Percentiles rank a stretch among this genome's conserved stretches.
These are phyloP conservation scores for Drosophila parthenogenetica DNA, from an alignment of 2,888 invertebrate species.

Conservation along the genomic window DNA sequence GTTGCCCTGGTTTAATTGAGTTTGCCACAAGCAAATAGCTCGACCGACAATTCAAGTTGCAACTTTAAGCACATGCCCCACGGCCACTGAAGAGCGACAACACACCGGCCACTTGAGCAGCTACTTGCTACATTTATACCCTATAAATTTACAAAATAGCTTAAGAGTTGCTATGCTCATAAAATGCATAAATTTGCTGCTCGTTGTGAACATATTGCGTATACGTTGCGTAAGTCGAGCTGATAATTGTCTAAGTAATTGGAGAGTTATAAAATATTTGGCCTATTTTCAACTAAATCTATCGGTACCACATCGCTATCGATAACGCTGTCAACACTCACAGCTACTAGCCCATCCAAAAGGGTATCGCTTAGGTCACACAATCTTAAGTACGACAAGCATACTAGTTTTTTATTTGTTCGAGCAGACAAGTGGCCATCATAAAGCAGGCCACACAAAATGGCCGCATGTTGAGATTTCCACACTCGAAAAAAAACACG, in stretches of 20 bases:
- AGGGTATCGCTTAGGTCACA: not conserved
- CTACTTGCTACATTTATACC: slow-evolving; percentile 14
- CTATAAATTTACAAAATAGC: not conserved
- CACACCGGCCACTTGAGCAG: slow-evolving; percentile 28
- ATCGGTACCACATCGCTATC: too few species aligned
- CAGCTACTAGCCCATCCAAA: not conserved
- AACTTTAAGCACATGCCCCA: slow-evolving; percentile 57
- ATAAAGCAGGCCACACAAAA: slow-evolving; percentile 57
- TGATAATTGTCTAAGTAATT: slow-evolving; percentile 2
- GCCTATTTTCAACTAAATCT: too few species aligned
- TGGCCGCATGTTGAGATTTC: slow-evolving; percentile 68
- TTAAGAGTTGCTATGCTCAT: not conserved
- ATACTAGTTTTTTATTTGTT: slow-evolving; percentile 34
- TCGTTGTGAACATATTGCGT: slow-evolving; percentile 21
- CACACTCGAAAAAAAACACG: slow-evolving; percentile 44
- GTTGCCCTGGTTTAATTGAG: slow-evolving; percentile 57
- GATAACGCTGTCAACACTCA: too few species aligned
- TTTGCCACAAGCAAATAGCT: slow-evolving; percentile 62
- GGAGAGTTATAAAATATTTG: too few species aligned
- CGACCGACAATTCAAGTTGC: slow-evolving; percentile 57
- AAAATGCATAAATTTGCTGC: not conserved
- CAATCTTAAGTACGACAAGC: not conserved
- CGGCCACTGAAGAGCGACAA: slow-evolving; percentile 23
- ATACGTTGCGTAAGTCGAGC: slow-evolving; percentile 16
- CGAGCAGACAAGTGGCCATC: slow-evolving; percentile 57